Evolutionary conservation across 2,888 invertebrate species (phyloP).

Genomic region (Oasisia sp.): DNA sequence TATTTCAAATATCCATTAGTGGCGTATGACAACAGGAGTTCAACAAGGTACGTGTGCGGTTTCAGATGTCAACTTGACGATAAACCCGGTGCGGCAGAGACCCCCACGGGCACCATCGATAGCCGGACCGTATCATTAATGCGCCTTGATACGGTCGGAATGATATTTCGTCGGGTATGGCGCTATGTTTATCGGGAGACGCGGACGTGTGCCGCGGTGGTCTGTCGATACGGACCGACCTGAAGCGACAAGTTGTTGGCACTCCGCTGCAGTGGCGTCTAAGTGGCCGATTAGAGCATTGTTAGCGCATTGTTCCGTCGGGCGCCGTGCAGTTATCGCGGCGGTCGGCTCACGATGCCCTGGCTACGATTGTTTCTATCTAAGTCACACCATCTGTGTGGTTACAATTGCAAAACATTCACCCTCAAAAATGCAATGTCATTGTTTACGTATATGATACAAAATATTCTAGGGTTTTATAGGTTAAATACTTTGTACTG

Average conservation of each 20-base stretch:
- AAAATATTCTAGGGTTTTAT: too few species aligned
- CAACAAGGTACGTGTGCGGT: background rate
- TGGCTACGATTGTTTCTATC: background rate
- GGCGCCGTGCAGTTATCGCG: background rate
- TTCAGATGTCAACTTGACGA: background rate
- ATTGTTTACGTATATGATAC: too few species aligned
- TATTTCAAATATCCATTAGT: too few species aligned
- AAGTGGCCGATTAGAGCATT: background rate
- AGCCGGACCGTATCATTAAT: background rate
- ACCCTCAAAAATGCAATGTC: too few species aligned
- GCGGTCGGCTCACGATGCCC: background rate
- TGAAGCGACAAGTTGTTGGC: background rate
- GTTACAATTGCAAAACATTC: background rate
- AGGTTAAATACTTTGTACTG: too few species aligned
- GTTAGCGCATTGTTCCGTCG: background rate
- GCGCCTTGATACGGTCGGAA: constrained; percentile 10
- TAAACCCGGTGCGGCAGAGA: too few species aligned
- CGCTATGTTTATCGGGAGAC: background rate
- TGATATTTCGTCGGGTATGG: constrained; percentile 12
- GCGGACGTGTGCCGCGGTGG: background rate
- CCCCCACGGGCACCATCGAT: background rate
- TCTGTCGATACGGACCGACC: background rate
- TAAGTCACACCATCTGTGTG: background rate
- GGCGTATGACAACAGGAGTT: background rate
- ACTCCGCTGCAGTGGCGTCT: background rate